phyloP scores from a whole-genome alignment of 1,140 invertebrate species.

The Aphidius ervi region DNA sequence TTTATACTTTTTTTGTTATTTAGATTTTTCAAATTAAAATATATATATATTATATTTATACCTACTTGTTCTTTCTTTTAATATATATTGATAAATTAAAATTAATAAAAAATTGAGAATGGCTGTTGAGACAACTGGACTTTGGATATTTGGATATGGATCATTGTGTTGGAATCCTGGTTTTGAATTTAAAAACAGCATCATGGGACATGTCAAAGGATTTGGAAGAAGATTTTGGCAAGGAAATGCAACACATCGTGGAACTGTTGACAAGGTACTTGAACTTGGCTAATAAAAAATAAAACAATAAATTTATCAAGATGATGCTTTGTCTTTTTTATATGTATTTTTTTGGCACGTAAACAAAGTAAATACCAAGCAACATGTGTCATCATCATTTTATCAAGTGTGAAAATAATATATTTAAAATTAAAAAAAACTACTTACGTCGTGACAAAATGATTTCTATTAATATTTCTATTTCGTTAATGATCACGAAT shows the following conservation, averaged over 20 bases:
- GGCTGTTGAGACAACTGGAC: constrained; percentile 23
- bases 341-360: no score
- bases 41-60: no score
- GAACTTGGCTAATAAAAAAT: constrained; percentile 15
- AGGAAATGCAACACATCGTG: constrained; percentile 78
- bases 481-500: background rate
- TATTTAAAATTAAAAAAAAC: no score
- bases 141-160: constrained; percentile 85
- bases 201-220: constrained; percentile 70
- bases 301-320: background rate
- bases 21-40: no score
- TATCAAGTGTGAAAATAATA: no score
- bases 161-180: constrained; percentile 85
- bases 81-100: no score
- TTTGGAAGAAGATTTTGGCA: constrained; percentile 82
- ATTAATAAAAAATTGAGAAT: background rate
- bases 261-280: constrained; percentile 71
- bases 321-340: background rate
- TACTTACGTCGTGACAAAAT: no score
- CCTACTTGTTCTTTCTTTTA: no score
- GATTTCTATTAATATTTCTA: background rate
- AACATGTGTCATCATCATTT: no score
- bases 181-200: constrained; percentile 68
- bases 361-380: no score
- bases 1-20: no score